Evolutionary conservation across 2,113 vertebrate genomes (phyloP).

Genomic region (Solenodon paradoxus): DNA sequence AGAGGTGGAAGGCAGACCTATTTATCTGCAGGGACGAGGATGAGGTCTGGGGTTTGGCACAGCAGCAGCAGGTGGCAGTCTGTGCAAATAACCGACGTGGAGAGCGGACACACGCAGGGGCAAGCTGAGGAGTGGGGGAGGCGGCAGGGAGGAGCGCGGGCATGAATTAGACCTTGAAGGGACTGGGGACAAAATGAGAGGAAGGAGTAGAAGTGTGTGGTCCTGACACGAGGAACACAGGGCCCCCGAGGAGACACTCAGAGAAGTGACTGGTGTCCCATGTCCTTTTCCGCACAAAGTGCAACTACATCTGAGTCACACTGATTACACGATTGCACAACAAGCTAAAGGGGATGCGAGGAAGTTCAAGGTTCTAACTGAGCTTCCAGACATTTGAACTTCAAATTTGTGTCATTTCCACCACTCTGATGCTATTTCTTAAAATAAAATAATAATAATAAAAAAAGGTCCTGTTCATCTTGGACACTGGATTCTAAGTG

Average conservation of each 20-base stretch:
- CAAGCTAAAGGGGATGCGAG: not conserved
- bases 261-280: not conserved
- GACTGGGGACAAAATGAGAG: not conserved
- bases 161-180: not conserved
- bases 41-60: no score
- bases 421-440: not conserved
- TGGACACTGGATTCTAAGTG: not conserved
- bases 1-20: not conserved
- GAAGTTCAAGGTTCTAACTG: not conserved
- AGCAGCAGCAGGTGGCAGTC: fast-evolving
- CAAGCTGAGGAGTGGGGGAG: not conserved
- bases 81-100: not conserved
- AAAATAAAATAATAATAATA: no score
- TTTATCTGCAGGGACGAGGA: no score
- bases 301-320: not conserved
- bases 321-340: not conserved
- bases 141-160: not conserved
- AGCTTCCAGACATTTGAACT: not conserved
- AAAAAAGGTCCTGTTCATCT: not conserved
- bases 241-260: not conserved
- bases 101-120: fast-evolving
- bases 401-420: not conserved
- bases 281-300: not conserved
- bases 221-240: not conserved
- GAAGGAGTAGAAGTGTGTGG: not conserved